Evolutionary conservation across 2,797 vertebrate genomes (phyloP), one percentile per base, ranked within the genome.

Genomic region (Myotis findleyi): DNA sequence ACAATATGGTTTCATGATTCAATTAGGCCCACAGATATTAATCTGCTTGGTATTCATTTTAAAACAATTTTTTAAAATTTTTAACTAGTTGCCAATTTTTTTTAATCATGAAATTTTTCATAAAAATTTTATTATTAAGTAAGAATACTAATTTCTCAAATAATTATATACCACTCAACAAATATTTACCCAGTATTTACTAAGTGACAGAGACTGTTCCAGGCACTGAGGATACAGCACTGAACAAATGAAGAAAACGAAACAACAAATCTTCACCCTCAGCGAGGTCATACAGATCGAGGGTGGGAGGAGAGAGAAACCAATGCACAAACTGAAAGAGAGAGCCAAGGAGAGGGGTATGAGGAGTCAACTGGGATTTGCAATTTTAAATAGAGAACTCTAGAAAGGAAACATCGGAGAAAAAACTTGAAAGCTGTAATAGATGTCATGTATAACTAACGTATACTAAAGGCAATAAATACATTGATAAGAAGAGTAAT

Each of bases 131-230:
- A 62, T 94, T 90, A 68, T 73, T 51, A 77, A 92, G 81, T 53
- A 87, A 89, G 92, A 81, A 77, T 16, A 81, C 44, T n/a, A 79
- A 92, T 95, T 88, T 79, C 85, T 91, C 89, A 89, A 76, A 36
- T 73, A 88, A 86, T 47, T 80, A 71, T 66, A 10, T 55, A 79
- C 49, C n/a, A 89, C n/a, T 92, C 36, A 83, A 83, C 36, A 91
- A 92, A 59, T 49, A 89, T 27, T 71, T 93, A 66, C 53, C 14
- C 27, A 87, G 41, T 64, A 82, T 44, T 23, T 89, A 82, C 36
- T 71, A 73, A 86, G 25, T 33, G 76, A 90, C 33, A 94, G n/a
- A 66, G 73, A 80, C 33, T 88, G 25, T 81, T 57, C 41, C 57
- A 17, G 53, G 69, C 27, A 73, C 62, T 47, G 53, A 38, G 36